These are phyloP conservation scores for Sminthurides aquaticus DNA, from an alignment of 2,888 invertebrate genomes.

Conservation along the genomic window DNA sequence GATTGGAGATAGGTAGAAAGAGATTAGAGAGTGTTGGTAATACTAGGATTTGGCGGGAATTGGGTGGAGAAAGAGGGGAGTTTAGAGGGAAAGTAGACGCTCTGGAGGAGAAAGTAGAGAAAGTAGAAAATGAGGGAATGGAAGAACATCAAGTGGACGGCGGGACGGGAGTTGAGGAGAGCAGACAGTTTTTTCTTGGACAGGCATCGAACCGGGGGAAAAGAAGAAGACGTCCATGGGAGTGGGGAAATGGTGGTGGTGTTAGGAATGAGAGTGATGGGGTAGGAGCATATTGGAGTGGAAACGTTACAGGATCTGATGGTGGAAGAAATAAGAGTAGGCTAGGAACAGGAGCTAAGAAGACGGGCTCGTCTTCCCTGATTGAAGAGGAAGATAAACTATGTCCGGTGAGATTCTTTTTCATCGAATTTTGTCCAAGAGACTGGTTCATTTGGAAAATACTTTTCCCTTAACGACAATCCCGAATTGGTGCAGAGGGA, in stretches of 20 bases:
- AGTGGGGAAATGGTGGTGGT: conserved; percentile 4
- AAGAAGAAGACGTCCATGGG: neutral
- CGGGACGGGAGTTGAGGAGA: neutral
- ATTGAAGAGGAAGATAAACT: conserved; percentile 14
- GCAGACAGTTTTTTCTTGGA: conserved; percentile 1
- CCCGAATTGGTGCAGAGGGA: neutral
- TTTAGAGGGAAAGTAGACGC: too few species aligned
- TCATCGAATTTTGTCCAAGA: conserved; percentile 22
- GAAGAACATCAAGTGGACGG: too few species aligned
- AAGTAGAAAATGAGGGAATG: too few species aligned
- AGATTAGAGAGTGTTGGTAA: too few species aligned
- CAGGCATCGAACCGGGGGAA: neutral
- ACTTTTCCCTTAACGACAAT: conserved; percentile 11
- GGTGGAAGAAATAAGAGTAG: neutral
- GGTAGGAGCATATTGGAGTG: neutral
- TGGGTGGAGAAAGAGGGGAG: too few species aligned
- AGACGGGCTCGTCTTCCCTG: neutral
- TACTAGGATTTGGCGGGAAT: too few species aligned
- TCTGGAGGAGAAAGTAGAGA: too few species aligned
- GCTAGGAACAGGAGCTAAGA: neutral
- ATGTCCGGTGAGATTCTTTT: conserved; percentile 25
- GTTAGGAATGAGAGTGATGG: neutral
- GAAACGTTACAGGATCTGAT: neutral
- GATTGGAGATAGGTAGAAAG: too few species aligned
- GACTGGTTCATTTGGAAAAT: conserved; percentile 23